Evolutionary conservation across 2,113 vertebrate genomes (phyloP), one percentile per base, ranked within the genome.

Genomic region (Mesembrinibis cayennensis): DNA sequence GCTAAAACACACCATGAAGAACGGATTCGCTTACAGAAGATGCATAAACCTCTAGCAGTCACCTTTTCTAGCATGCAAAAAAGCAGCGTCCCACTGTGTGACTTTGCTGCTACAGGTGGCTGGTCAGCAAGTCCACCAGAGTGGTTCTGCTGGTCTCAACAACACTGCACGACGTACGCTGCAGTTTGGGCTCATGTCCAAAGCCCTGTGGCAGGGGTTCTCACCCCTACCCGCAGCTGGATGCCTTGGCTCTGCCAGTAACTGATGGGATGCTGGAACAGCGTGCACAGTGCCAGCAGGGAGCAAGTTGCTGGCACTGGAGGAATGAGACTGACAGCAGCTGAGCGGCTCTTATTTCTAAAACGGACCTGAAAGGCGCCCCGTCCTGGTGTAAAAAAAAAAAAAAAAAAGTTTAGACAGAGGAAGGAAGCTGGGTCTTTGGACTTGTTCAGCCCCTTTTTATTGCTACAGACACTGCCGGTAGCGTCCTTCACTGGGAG

Each of bases 1-100:
- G 2, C 32, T 63, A 6, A 73, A 92, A 29, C 17, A 10, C 6
- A 2, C 14, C 1, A 1, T 0, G 0, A 55, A 23, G 70, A 53
- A 47, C 13, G 26, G 32, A 71, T 74, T 58, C n/a, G 23, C 10
- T 50, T 62, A 23, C 0, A 0, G 13, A 27, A 87, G 56, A 16
- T 36, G 11, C 26, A 4, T 18, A 50, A 83, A 58, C 15, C 15
- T 88, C 34, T 56, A 69, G 18, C 44, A 27, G 25, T 71, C 52
- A 47, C 30, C 44, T 83, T 38, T 78, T 42, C 56, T 32, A 66
- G 44, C 23, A 9, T 3, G 17, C 23, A 36, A 23, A 92, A 17
- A 38, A 44, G 34, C 2, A 3, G 7, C 2, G 2, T 74, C 92
- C 21, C 4, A 2, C 11, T 63, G 58, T 11, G n/a, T 86, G 71